Percentiles rank a stretch among this genome's conserved stretches.
These are phyloP conservation scores for Andrena camellia DNA, from an alignment of 2,888 invertebrate genomes.

Conservation along the genomic window DNA sequence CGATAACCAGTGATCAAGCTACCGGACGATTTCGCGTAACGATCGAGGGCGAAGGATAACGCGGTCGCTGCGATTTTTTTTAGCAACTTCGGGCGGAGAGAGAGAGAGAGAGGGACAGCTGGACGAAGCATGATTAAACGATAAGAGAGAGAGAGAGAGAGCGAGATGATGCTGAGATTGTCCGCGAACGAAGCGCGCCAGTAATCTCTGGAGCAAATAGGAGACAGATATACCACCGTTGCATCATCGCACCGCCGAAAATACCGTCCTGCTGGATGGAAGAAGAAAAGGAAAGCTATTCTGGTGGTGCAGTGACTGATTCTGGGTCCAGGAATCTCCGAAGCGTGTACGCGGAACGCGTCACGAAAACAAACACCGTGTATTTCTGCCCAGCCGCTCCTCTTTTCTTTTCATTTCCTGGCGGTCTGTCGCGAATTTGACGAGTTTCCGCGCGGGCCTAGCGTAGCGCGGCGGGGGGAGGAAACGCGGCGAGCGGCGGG, in stretches of 20 bases:
- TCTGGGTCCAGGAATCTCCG: slow-evolving; percentile 40
- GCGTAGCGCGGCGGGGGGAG: accelerated
- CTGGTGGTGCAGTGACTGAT: slow-evolving; percentile 36
- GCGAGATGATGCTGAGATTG: too few species aligned
- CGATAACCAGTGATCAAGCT: slow-evolving; percentile 7
- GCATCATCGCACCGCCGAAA: slow-evolving; percentile 9
- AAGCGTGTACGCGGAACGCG: slow-evolving; percentile 3
- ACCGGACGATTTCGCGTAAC: slow-evolving; percentile 12
- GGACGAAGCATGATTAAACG: too few species aligned
- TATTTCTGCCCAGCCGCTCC: slow-evolving; percentile 5
- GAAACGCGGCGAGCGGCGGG: neutral
- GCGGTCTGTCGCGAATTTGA: neutral
- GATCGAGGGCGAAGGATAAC: neutral
- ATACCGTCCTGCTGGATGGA: slow-evolving; percentile 20
- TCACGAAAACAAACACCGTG: neutral
- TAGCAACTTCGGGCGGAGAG: neutral
- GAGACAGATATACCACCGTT: neutral
- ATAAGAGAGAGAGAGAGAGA: neutral
- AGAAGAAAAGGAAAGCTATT: slow-evolving; percentile 8
- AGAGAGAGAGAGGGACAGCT: too few species aligned
- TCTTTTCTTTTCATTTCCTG: neutral
- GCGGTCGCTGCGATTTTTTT: neutral
- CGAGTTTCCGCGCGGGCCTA: slow-evolving; percentile 3
- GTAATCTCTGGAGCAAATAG: neutral
- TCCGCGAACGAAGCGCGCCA: neutral